These are phyloP conservation scores for Spatula clypeata DNA, from an alignment of 2,797 vertebrate species.

Conservation along the genomic window DNA sequence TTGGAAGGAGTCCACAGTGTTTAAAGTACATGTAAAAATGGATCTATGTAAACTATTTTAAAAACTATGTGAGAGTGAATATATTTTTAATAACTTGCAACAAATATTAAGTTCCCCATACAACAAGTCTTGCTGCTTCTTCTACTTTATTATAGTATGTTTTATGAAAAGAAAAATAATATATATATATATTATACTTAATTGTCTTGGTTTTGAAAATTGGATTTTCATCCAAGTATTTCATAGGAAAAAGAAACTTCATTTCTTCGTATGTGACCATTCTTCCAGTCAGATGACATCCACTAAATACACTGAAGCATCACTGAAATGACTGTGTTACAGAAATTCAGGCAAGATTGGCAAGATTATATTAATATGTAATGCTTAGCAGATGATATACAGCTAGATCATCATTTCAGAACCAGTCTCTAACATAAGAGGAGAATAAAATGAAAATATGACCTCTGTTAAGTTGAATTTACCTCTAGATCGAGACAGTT, in stretches of 20 bases:
- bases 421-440: background rate
- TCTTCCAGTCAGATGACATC: background rate
- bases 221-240: background rate
- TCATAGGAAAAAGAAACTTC: background rate
- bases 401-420: background rate
- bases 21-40: background rate
- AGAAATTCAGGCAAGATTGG: background rate
- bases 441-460: background rate
- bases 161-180: background rate
- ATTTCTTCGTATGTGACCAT: background rate
- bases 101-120: background rate
- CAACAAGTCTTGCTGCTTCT: background rate
- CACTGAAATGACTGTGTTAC: background rate
- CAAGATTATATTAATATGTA: background rate
- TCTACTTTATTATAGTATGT: background rate
- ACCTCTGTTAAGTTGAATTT: conserved; percentile 16
- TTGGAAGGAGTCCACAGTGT: background rate
- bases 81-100: background rate
- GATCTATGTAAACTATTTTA: background rate
- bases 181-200: background rate
- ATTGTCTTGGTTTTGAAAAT: background rate
- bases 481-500: background rate
- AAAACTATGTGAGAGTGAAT: background rate
- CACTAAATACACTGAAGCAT: background rate
- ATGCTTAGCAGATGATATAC: background rate